A percentile compares a stretch with the other conserved stretches of the same genome.
Conservation (phyloP, 2,113 vertebrate genomes). For the Charadrius vociferus region DNA sequence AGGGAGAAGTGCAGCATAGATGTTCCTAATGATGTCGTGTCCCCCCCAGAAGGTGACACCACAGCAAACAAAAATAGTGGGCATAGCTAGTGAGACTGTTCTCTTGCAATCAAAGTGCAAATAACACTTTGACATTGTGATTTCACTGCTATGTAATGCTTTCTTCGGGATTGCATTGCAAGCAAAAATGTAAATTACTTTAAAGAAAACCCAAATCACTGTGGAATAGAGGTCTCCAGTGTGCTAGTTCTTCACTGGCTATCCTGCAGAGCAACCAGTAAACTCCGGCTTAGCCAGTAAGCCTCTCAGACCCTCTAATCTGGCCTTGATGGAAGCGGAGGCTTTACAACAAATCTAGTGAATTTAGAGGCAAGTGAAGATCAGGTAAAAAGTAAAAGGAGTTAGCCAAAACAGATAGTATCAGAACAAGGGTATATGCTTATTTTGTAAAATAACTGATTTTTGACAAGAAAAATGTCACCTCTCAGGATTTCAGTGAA, state of each 20-base stretch:
- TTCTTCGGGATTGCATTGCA: not conserved
- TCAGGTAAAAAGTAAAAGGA: not conserved
- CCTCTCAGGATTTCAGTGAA: not conserved
- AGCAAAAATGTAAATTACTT: not conserved
- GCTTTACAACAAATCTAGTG: not conserved
- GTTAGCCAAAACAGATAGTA: not conserved
- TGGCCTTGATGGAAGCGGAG: not conserved
- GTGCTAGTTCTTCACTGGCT: not conserved
- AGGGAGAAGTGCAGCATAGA: not conserved
- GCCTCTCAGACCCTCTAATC: not conserved
- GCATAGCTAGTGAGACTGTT: not conserved
- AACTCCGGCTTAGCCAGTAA: not conserved
- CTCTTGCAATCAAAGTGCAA: not conserved
- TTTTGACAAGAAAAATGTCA: not conserved
- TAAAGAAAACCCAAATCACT: not conserved
- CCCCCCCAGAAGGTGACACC: not conserved
- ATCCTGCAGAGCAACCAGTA: not conserved
- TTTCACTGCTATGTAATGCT: not conserved
- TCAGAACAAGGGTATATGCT: not conserved
- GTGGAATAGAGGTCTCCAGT: not conserved
- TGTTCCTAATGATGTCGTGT: not conserved
- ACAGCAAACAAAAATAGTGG: conserved; percentile 29
- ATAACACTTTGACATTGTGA: not conserved
- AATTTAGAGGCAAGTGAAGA: not conserved
- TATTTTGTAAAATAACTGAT: not conserved